Evolutionary conservation across 2,113 vertebrate species (phyloP).

Genomic region (Mustela nigripes): DNA sequence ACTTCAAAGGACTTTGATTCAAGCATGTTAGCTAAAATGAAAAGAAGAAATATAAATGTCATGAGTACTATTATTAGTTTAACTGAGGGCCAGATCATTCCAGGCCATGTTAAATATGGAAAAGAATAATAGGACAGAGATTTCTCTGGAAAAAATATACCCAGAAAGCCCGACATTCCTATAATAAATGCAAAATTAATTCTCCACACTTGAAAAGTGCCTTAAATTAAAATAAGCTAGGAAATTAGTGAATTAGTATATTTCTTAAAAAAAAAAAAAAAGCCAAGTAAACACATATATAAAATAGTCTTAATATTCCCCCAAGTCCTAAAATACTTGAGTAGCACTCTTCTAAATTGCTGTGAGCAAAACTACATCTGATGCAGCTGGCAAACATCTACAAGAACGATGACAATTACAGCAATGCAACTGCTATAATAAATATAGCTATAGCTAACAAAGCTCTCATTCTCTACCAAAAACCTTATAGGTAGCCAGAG

Average conservation of each 20-base stretch:
- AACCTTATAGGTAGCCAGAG: neutral
- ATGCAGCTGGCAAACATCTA: neutral
- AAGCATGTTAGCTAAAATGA: slow-evolving; percentile 95
- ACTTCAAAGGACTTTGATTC: slow-evolving; percentile 98
- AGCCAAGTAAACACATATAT: slow-evolving; percentile 4
- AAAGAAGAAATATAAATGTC: slow-evolving; percentile 69
- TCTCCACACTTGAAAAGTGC: neutral
- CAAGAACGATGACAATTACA: neutral
- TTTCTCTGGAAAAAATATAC: neutral
- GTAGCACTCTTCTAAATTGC: neutral
- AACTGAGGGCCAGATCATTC: neutral
- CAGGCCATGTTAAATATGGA: neutral
- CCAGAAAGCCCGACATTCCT: neutral
- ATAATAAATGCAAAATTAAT: slow-evolving; percentile 9
- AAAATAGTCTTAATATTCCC: slow-evolving; percentile 32
- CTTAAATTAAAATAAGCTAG: slow-evolving; percentile 40
- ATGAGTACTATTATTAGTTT: slow-evolving; percentile 20
- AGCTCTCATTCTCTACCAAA: neutral
- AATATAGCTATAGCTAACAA: neutral
- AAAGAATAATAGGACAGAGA: neutral
- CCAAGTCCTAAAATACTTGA: slow-evolving; percentile 47
- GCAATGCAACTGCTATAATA: too few species aligned
- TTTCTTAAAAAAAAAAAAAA: neutral
- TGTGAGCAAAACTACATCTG: neutral
- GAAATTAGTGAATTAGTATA: neutral